Conservation (phyloP, 2,797 vertebrate genomes). For the Ptychadena robeensis region DNA sequence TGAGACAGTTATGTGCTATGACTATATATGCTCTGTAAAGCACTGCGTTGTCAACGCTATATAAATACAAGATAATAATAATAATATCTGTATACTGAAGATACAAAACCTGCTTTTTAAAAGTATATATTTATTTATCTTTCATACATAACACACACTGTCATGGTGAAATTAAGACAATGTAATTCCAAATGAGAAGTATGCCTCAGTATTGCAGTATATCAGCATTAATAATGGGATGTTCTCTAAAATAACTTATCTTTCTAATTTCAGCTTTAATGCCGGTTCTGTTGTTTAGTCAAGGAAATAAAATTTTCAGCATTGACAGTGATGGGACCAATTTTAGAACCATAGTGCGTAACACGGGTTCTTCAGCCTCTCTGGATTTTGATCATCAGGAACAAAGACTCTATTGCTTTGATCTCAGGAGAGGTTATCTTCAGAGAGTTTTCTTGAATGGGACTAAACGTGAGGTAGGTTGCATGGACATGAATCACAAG, state of each 20-base stretch:
- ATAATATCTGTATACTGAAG: no score
- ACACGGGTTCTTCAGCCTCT: slow-evolving; percentile 77
- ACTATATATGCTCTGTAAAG: no score
- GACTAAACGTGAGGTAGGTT: slow-evolving; percentile 82
- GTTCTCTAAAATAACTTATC: slow-evolving; percentile 6
- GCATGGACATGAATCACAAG: neutral
- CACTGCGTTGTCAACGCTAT: no score
- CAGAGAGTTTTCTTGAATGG: slow-evolving; percentile 82
- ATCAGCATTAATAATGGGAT: neutral
- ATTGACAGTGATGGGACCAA: slow-evolving; percentile 84
- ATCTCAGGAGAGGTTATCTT: slow-evolving; percentile 80
- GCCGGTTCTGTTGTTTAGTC: slow-evolving; percentile 87
- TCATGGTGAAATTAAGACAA: no score
- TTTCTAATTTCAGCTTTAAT: slow-evolving; percentile 74
- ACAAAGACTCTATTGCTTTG: slow-evolving; percentile 86
- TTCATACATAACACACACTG: no score
- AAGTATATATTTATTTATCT: no score
- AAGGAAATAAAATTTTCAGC: slow-evolving; percentile 83
- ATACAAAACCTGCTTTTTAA: no score
- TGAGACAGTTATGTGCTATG: no score
- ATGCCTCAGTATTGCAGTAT: no score
- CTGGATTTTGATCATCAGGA: slow-evolving; percentile 85
- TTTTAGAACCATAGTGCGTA: slow-evolving; percentile 75
- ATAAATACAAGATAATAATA: no score
- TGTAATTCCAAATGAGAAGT: no score